These are phyloP conservation scores for Macropus fuliginosus DNA, from an alignment of 2,797 vertebrate genomes.

Conservation along the genomic window DNA sequence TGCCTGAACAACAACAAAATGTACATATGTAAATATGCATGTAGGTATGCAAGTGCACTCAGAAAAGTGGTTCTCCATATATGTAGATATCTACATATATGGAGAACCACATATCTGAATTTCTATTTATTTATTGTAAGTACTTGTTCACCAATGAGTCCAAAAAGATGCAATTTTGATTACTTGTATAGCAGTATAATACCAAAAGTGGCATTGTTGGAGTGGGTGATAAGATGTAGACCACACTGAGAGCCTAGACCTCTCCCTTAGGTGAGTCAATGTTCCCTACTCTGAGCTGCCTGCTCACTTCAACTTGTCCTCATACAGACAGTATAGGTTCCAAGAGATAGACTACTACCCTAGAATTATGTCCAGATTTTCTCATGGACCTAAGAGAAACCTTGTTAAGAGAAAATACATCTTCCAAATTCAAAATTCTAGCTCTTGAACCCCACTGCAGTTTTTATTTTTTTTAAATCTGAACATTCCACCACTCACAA, in stretches of 20 bases:
- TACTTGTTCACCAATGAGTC: too few relatives aligned
- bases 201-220: background rate
- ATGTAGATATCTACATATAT: too few relatives aligned
- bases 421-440: background rate
- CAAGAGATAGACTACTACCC: background rate
- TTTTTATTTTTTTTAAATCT: background rate
- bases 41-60: too few relatives aligned
- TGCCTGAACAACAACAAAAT: background rate
- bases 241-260: background rate
- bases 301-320: background rate
- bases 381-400: background rate
- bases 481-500: background rate
- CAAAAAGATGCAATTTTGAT: background rate
- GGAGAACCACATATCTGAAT: too few relatives aligned
- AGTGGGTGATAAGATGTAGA: background rate
- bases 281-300: background rate
- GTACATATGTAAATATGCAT: background rate
- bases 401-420: background rate
- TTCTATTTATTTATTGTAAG: too few relatives aligned
- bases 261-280: background rate
- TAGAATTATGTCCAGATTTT: background rate
- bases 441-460: background rate
- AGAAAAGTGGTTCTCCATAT: too few relatives aligned
- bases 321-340: background rate
- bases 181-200: background rate